These are phyloP conservation scores for Eremophila alpestris DNA, from an alignment of 2,797 vertebrate genomes.

Conservation along the genomic window DNA sequence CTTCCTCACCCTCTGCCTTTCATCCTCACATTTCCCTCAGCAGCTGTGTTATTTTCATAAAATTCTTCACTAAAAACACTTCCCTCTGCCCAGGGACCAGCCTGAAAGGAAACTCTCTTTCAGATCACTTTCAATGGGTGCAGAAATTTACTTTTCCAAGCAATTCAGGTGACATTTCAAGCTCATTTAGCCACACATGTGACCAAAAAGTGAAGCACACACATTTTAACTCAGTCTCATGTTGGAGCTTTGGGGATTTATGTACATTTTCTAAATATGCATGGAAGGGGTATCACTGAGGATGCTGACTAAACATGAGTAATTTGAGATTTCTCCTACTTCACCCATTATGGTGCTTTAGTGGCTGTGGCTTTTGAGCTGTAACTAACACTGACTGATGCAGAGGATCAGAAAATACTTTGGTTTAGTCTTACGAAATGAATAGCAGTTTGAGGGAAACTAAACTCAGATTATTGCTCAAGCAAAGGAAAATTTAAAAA, in stretches of 20 bases:
- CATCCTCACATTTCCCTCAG: background rate
- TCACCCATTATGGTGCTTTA: background rate
- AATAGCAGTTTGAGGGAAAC: background rate
- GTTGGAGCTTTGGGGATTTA: background rate
- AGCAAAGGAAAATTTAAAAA: background rate
- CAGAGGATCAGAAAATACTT: background rate
- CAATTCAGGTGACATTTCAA: background rate
- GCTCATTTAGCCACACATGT: background rate
- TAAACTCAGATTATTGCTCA: background rate
- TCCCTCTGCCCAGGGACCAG: background rate
- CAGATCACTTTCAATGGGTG: background rate
- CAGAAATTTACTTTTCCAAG: background rate
- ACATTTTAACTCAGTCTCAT: background rate
- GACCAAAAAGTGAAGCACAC: background rate
- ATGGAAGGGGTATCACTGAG: background rate
- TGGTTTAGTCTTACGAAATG: background rate
- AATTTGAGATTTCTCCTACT: background rate
- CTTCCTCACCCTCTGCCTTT: background rate
- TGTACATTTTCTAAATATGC: background rate
- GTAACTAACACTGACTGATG: background rate
- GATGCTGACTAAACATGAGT: background rate
- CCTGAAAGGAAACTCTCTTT: background rate
- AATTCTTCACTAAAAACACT: background rate
- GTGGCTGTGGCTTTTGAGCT: background rate
- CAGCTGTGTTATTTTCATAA: background rate